Percentiles rank a stretch among this genome's conserved stretches.
Evolutionary conservation across 2,797 vertebrate species (phyloP).

Genomic region (Basileuterus tristriatus): DNA sequence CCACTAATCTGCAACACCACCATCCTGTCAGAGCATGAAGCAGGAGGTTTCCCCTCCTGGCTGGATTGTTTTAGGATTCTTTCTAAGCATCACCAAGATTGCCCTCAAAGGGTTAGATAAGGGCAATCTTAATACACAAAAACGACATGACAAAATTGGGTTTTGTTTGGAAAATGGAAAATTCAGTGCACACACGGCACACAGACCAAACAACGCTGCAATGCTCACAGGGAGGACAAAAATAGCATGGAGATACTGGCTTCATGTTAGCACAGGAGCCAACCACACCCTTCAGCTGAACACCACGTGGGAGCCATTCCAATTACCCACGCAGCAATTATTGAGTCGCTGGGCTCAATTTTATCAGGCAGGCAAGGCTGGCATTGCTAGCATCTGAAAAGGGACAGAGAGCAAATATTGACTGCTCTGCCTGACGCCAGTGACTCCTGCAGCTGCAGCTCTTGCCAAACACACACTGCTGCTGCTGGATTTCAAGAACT

Average conservation of each 20-base stretch:
- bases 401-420: background rate
- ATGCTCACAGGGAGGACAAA: background rate
- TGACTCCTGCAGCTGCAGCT: background rate
- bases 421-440: background rate
- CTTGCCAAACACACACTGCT: background rate
- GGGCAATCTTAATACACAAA: background rate
- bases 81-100: background rate
- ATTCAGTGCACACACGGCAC: background rate
- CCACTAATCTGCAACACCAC: background rate
- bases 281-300: conserved; percentile 61
- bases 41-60: background rate
- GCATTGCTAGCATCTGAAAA: conserved; percentile 21
- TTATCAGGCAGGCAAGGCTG: conserved; percentile 36
- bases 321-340: conserved; percentile 25
- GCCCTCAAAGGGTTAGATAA: background rate
- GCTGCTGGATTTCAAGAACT: background rate
- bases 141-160: fast-evolving
- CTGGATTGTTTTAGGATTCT: background rate
- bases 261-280: conserved; percentile 59
- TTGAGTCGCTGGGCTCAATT: background rate
- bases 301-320: conserved; percentile 13
- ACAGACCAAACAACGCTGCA: background rate
- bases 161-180: background rate
- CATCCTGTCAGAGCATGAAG: fast-evolving
- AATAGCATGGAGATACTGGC: background rate